A percentile compares a stretch with the other conserved stretches of the same genome.
These are phyloP conservation scores for Acanthopagrus latus DNA, from an alignment of 2,797 vertebrate genomes.

Conservation along the genomic window DNA sequence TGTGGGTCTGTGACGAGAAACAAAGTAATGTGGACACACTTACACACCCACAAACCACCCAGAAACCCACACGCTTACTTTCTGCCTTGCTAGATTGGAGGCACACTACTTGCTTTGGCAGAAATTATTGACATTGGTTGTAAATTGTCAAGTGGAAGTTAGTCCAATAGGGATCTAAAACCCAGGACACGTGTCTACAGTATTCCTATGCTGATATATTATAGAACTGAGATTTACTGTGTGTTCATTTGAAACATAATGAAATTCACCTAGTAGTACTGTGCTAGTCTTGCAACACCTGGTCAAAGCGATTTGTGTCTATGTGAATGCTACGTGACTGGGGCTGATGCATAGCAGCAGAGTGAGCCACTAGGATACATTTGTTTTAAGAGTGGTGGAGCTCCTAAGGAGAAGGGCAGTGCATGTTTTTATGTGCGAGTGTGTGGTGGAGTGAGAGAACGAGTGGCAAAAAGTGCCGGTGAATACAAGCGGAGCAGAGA, in stretches of 20 bases:
- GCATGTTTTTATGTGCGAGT: no score
- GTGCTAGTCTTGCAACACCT: no score
- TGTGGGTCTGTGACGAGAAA: not conserved
- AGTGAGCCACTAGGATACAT: no score
- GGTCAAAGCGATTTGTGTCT: no score
- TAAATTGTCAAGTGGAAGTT: not conserved
- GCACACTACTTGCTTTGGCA: not conserved
- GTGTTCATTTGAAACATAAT: not conserved
- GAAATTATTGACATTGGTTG: not conserved
- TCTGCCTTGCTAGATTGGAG: slow-evolving; percentile 18
- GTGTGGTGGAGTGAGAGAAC: no score
- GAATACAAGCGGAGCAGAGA: no score
- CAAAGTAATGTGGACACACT: not conserved
- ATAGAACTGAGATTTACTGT: not conserved
- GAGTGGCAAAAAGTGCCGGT: no score
- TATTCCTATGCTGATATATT: not conserved
- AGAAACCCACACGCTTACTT: not conserved
- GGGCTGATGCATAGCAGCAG: no score
- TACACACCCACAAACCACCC: not conserved
- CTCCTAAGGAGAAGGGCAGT: no score
- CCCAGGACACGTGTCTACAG: not conserved
- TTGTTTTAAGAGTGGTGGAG: no score
- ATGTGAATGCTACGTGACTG: no score
- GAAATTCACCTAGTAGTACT: not conserved
- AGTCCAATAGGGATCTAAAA: not conserved